Evolutionary conservation across 2,113 vertebrate genomes (phyloP), one percentile per base, ranked within the genome.

Genomic region (Aegotheles bennettii): DNA sequence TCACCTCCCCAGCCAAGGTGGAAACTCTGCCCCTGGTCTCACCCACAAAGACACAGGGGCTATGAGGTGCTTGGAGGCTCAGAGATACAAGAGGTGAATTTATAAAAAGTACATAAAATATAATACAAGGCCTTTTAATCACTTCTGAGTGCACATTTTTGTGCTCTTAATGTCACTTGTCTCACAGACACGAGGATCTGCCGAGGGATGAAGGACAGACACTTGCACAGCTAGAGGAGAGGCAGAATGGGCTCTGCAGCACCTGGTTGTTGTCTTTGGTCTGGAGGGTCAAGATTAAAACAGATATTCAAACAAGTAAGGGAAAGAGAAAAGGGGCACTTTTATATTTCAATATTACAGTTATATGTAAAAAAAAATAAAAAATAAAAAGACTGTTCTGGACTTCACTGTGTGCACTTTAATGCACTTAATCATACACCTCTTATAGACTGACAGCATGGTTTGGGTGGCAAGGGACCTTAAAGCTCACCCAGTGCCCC

Each of bases 121-220:
- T 12, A 2, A 2, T 2, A 4, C 26, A 57, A 9, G 2, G 10
- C 26, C 35, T 43, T 45, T 16, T 6, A 2, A 5, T 19, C 12
- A 0, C n/a, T 24, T 3, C 47, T 3, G 16, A 63, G 53, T 20
- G 16, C 6, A 2, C 1, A 0, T 16, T 26, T 20, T 1, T 3
- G 60, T 4, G n/a, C 0, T 25, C 57, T 0, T 51, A 17, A 3
- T 4, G 63, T 18, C 64, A 16, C 0, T 59, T 2, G 12, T 7
- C 31, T 12, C 33, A 29, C 26, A 31, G 56, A 4, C 0, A 8
- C 0, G 65, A 33, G 82, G 50, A 25, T 6, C 42, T 2, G 25
- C 64, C n/a, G 36, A 33, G 69, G 18, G 33, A 50, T 28, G 42
- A 15, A n/a, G 61, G 38, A 54, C 13, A 21, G 69, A 17, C 8